Conservation (phyloP, 1,140 invertebrate genomes). For the Sarcophaga peregrina region DNA sequence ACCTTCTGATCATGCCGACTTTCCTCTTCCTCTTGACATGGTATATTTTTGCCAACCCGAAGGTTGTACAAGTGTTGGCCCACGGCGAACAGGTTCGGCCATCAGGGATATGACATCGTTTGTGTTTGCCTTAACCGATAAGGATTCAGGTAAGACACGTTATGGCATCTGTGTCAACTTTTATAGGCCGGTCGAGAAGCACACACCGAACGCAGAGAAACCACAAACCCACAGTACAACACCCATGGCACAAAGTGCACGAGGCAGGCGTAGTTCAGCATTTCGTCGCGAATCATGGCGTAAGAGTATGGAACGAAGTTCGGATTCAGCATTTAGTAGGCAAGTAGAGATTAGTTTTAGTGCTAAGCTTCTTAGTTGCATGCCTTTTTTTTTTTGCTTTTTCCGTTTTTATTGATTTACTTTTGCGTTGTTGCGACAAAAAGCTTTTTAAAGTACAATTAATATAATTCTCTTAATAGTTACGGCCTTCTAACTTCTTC, state of each 20-base stretch:
- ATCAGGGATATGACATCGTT: slow-evolving; percentile 93
- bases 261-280: slow-evolving; percentile 70
- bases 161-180: slow-evolving; percentile 99
- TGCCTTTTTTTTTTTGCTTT: slow-evolving; percentile 2
- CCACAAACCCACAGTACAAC: slow-evolving; percentile 52
- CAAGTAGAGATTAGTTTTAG: slow-evolving; percentile 66
- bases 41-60: slow-evolving; percentile 99
- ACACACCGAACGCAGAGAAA: slow-evolving; percentile 49
- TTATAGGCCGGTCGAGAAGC: slow-evolving; percentile 87
- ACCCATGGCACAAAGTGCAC: slow-evolving; percentile 49
- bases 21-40: slow-evolving; percentile 96
- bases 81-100: slow-evolving; percentile 78
- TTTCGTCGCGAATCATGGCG: slow-evolving; percentile 87
- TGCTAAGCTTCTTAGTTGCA: neutral
- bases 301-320: slow-evolving; percentile 89
- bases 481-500: slow-evolving; percentile 69
- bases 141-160: slow-evolving; percentile 92
- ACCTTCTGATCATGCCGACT: slow-evolving; percentile 96
- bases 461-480: slow-evolving; percentile 63
- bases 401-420: neutral
- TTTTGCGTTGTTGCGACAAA: neutral
- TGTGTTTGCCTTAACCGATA: slow-evolving; percentile 98
- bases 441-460: slow-evolving; percentile 30
- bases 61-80: slow-evolving; percentile 92
- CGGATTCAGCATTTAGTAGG: slow-evolving; percentile 92